Conservation (phyloP, 2,797 vertebrate genomes). For the Craterocephalus amniculus region DNA sequence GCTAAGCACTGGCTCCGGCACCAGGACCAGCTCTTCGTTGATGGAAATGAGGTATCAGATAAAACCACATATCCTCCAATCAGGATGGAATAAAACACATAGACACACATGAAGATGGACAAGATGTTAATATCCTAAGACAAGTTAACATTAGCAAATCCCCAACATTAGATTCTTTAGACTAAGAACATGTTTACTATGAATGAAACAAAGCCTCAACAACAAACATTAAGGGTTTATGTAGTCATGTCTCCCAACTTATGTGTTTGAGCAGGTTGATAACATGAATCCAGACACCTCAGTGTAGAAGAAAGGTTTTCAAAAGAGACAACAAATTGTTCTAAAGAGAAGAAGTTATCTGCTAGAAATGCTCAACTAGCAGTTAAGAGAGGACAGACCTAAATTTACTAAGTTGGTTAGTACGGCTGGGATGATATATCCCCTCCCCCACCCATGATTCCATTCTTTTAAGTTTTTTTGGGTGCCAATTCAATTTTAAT, state of each 20-base stretch:
- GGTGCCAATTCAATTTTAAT: too few relatives aligned
- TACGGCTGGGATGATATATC: too few relatives aligned
- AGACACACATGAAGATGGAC: background rate
- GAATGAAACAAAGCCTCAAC: background rate
- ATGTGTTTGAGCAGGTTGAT: background rate
- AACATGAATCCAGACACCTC: background rate
- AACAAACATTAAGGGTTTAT: background rate
- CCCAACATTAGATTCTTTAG: background rate
- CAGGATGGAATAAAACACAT: constrained; percentile 10
- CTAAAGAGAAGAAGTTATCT: constrained; percentile 6
- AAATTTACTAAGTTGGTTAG: constrained; percentile 10
- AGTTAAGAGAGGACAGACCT: background rate
- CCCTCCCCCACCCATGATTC: too few relatives aligned
- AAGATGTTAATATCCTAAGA: background rate
- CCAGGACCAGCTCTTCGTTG: too few relatives aligned
- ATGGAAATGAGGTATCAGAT: too few relatives aligned
- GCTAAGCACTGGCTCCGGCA: too few relatives aligned
- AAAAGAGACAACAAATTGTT: constrained; percentile 8
- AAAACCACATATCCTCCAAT: constrained; percentile 26
- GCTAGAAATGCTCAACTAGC: background rate
- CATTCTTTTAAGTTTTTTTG: too few relatives aligned
- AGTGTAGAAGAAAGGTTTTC: background rate
- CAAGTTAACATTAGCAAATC: constrained; percentile 18
- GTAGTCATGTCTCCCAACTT: background rate
- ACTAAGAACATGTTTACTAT: background rate